These are phyloP conservation scores for Carapus acus DNA, from an alignment of 2,797 vertebrate species.

Conservation along the genomic window DNA sequence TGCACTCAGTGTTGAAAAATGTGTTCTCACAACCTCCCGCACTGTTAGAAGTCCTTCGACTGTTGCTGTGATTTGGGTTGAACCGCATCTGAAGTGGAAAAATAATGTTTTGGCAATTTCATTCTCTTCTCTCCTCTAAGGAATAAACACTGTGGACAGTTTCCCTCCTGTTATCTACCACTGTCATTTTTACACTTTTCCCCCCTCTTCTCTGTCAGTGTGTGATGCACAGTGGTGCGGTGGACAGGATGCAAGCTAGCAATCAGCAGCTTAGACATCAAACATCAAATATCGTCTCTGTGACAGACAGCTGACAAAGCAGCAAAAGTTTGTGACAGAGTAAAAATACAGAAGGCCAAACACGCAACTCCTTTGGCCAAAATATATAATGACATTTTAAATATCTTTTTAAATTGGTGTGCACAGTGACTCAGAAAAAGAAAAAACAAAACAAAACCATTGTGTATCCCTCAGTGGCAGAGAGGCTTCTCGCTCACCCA, in stretches of 20 bases:
- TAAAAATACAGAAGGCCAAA: no score
- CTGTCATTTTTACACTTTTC: constrained; percentile 24
- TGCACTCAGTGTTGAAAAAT: constrained; percentile 13
- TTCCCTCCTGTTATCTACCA: constrained; percentile 32
- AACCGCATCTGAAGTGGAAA: constrained; percentile 31
- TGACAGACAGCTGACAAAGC: no score
- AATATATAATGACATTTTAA: no score
- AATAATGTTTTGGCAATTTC: constrained; percentile 20
- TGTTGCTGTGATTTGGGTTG: constrained; percentile 30
- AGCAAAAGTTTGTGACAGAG: no score
- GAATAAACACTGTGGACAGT: constrained; percentile 25
- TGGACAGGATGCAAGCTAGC: constrained; percentile 8
- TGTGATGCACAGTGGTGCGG: constrained; percentile 4
- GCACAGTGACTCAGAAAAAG: no score
- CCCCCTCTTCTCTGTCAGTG: constrained; percentile 25
- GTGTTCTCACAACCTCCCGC: constrained; percentile 2
- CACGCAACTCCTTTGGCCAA: no score
- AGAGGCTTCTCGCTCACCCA: no score
- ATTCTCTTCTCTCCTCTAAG: constrained; percentile 18
- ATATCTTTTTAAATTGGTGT: no score
- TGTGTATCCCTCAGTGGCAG: no score
- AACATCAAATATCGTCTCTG: neutral
- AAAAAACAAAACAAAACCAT: no score
- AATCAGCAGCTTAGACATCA: constrained; percentile 20
- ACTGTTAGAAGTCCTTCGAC: constrained; percentile 28